Evolutionary conservation across 2,797 vertebrate species (phyloP), one percentile per base, ranked within the genome.

Genomic region (Psittacula derbiana): DNA sequence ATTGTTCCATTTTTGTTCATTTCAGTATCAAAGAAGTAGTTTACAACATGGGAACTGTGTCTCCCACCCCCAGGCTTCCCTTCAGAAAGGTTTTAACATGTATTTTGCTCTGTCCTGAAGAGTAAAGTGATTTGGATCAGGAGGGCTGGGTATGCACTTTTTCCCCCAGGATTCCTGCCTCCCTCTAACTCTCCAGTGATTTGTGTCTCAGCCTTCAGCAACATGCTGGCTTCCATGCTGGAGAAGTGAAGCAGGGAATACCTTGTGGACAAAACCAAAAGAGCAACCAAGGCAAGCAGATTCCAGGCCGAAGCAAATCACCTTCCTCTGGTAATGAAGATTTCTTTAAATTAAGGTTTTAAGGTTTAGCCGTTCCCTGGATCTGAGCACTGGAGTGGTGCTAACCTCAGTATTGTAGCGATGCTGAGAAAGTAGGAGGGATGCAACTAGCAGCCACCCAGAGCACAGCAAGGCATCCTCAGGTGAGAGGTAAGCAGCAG

Each of bases 371-470:
- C 44, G 36, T 71, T 72, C 43, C 28, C 36, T 87, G 55, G 46
- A 62, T 47, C 61, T 60, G 85, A 84, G 44, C 41, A 28, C 47
- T 18, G 49, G 30, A 65, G 49, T 23, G 13, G 27, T 90, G 96
- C 97, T 96, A 96, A 99, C 99, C 99, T 99, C 98, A 87, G 98
- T 90, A 10, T 97, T 97, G 97, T 98, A 98, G 94, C 96, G 52
- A 72, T 96, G 97, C 96, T 99, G 99, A 94, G 98, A 98, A 85
- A 97, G 95, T 88, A 99, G 95, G 92, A 99, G 98, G 75, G 99
- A 98, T 27, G 98, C 98, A 75, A 98, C 97, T 94, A 99, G 97
- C 40, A 99, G 98, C 97, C 98, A 98, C 74, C 98, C 98, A 75
- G 98, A 99, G 95, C 98, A 98, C 57, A 98, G 97, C 93, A 99